Evolutionary conservation across 1,140 invertebrate genomes (phyloP).

Genomic region (Macrocentrus cingulum): DNA sequence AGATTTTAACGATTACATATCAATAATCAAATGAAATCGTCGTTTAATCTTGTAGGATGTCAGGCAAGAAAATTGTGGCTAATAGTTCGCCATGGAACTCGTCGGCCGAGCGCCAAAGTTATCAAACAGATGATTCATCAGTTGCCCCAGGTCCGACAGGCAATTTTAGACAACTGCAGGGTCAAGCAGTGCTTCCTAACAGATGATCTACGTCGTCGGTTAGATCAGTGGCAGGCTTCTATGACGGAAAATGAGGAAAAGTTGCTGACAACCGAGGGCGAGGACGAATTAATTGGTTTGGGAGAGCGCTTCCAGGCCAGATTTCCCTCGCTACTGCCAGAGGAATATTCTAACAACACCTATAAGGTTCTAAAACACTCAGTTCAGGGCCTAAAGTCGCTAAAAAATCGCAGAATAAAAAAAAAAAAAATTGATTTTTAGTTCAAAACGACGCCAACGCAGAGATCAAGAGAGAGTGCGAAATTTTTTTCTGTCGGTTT

Average conservation of each 20-base stretch:
- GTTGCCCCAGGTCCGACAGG: constrained; percentile 55
- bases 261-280: constrained; percentile 65
- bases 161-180: constrained; percentile 56
- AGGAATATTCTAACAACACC: constrained; percentile 60
- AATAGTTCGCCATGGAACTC: constrained; percentile 71
- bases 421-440: constrained; percentile 48
- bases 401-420: constrained; percentile 8
- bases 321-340: constrained; percentile 64
- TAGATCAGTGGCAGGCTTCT: constrained; percentile 61
- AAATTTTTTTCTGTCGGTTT: constrained; percentile 71
- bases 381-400: constrained; percentile 6
- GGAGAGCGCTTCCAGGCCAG: constrained; percentile 67
- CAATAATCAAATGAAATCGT: not conserved
- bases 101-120: constrained; percentile 57
- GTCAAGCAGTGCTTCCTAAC: constrained; percentile 38
- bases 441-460: constrained; percentile 75
- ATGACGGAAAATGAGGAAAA: constrained; percentile 57
- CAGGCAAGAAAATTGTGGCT: constrained; percentile 66
- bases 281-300: constrained; percentile 67
- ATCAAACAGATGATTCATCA: constrained; percentile 47
- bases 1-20: not conserved
- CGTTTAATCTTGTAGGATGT: constrained; percentile 59
- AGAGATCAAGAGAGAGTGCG: constrained; percentile 74
- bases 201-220: constrained; percentile 45
- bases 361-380: constrained; percentile 57